phyloP scores from a whole-genome alignment of 2,797 vertebrate genomes.

The Tenualosa ilisha region DNA sequence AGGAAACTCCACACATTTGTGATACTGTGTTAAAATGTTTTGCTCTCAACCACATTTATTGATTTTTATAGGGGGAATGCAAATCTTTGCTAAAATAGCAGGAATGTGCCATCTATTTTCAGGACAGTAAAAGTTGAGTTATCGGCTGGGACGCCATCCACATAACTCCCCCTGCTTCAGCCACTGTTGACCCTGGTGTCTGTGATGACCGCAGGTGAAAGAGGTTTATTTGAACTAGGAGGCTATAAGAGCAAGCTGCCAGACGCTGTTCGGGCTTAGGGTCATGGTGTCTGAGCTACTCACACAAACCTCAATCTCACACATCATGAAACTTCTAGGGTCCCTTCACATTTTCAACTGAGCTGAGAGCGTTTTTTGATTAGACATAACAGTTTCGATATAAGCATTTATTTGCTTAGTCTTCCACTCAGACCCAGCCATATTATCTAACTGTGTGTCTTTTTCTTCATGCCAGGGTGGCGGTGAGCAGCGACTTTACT shows the following conservation, averaged over 20 bases:
- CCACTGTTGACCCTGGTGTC: slow-evolving; percentile 42
- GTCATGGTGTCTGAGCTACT: slow-evolving; percentile 5
- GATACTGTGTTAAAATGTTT: background rate
- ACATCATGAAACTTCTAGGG: slow-evolving; percentile 11
- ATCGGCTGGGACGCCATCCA: slow-evolving; percentile 3
- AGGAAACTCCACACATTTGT: background rate
- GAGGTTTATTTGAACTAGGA: slow-evolving; percentile 39
- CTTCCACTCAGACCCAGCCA: background rate
- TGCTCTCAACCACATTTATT: background rate
- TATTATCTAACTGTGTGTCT: background rate
- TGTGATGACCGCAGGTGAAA: slow-evolving; percentile 40
- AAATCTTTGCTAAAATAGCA: background rate
- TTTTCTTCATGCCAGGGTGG: too few relatives aligned
- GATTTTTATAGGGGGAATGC: background rate
- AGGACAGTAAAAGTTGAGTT: slow-evolving; percentile 17
- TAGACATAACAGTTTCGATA: slow-evolving; percentile 5
- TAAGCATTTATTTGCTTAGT: background rate
- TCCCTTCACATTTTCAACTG: slow-evolving; percentile 15
- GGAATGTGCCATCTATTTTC: slow-evolving; percentile 38
- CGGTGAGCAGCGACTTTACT: background rate
- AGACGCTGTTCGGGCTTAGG: background rate
- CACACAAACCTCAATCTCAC: slow-evolving; percentile 18
- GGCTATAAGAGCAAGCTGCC: slow-evolving; percentile 26
- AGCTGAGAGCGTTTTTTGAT: background rate
- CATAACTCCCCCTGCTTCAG: background rate